These are phyloP conservation scores for Pristionchus entomophagus DNA, from an alignment of 2,888 invertebrate genomes.

Conservation along the genomic window DNA sequence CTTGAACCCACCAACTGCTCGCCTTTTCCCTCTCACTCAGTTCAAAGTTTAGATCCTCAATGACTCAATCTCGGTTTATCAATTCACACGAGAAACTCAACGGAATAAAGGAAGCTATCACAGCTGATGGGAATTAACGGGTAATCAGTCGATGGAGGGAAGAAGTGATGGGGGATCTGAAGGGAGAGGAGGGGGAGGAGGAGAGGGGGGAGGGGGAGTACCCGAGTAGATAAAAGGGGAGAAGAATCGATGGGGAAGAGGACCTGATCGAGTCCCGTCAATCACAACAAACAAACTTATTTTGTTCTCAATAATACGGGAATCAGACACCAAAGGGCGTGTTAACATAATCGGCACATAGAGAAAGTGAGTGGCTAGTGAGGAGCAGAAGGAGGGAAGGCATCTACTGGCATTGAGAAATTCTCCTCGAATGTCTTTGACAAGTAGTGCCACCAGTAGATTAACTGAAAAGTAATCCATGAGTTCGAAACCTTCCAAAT, in stretches of 20 bases:
- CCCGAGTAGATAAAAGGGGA: not conserved
- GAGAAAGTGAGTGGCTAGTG: too few species aligned
- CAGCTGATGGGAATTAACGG: not conserved
- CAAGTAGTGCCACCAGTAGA: slow-evolving; percentile 82
- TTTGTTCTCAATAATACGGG: too few species aligned
- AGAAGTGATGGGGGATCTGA: not conserved
- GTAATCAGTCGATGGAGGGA: slow-evolving; percentile 17
- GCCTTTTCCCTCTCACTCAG: not conserved
- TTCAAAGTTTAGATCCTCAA: not conserved
- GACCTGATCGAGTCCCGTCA: slow-evolving; percentile 19
- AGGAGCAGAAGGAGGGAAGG: not conserved
- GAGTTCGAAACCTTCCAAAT: too few species aligned
- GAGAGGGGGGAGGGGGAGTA: not conserved
- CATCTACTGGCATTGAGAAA: not conserved
- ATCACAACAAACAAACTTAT: not conserved
- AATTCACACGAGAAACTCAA: not conserved
- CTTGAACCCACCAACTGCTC: slow-evolving; percentile 10
- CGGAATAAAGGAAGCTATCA: slow-evolving; percentile 5
- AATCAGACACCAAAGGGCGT: too few species aligned
- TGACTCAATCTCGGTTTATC: not conserved
- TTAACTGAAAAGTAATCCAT: slow-evolving; percentile 76
- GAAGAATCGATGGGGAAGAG: not conserved
- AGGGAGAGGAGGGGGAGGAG: not conserved
- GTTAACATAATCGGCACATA: not conserved
- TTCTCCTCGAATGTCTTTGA: slow-evolving; percentile 66